A percentile compares a stretch with the other conserved stretches of the same genome.
Evolutionary conservation across 2,113 vertebrate species (phyloP).

Genomic region (Myrmecobius fasciatus): DNA sequence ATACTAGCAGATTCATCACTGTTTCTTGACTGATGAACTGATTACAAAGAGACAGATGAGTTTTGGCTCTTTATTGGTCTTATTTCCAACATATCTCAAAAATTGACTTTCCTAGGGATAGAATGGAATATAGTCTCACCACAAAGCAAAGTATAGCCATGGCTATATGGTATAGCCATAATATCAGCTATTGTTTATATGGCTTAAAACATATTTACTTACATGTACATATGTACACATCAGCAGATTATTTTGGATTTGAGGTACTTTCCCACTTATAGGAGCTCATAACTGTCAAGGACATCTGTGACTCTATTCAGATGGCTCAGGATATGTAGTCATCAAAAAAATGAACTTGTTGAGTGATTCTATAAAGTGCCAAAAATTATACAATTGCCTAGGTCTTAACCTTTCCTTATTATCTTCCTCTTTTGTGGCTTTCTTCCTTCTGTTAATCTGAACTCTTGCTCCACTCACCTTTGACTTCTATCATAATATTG

Average conservation of each 20-base stretch:
- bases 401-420: not conserved
- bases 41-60: not conserved
- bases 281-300: constrained; percentile 6
- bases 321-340: not conserved
- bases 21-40: not conserved
- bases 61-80: not conserved
- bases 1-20: not conserved
- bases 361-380: not conserved
- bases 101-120: constrained; percentile 37
- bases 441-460: constrained; percentile 46
- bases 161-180: not conserved
- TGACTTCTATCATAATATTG: not conserved
- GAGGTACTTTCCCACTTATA: constrained; percentile 15
- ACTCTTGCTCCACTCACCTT: not conserved
- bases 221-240: not conserved
- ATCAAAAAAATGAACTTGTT: constrained; percentile 29
- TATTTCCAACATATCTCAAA: constrained; percentile 7
- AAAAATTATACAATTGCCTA: not conserved
- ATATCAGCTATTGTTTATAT: constrained; percentile 17
- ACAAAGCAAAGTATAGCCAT: not conserved
- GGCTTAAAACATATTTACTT: accelerated
- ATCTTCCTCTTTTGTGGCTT: not conserved
- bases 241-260: constrained; percentile 29
- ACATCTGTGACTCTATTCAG: constrained; percentile 53
- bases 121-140: not conserved